Percentiles rank a stretch among this genome's conserved stretches.
phyloP scores from a whole-genome alignment of 2,888 invertebrate genomes.

The Bembecia ichneumoniformis region DNA sequence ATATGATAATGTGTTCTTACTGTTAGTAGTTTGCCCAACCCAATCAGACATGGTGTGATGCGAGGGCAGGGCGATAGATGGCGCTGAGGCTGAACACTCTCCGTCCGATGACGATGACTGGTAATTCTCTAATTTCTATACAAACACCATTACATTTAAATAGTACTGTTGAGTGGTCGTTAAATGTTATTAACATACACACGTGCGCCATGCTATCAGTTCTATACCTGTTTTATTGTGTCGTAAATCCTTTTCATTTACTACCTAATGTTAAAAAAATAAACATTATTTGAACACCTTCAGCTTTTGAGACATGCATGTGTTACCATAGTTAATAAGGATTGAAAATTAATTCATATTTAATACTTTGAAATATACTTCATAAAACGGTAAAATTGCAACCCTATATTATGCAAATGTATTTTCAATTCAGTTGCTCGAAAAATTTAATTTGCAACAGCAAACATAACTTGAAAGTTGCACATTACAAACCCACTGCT shows the following conservation, averaged over 20 bases:
- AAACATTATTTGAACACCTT: too few species aligned
- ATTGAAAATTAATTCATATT: too few species aligned
- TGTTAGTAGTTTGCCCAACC: conserved; percentile 91
- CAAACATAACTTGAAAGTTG: too few species aligned
- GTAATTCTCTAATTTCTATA: conserved; percentile 63
- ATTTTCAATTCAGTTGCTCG: too few species aligned
- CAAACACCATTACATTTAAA: conserved; percentile 17
- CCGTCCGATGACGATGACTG: conserved; percentile 75
- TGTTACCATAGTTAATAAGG: too few species aligned
- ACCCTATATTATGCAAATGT: too few species aligned
- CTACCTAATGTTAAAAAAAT: conserved; percentile 44
- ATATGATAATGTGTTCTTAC: conserved; percentile 50
- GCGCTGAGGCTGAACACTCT: conserved; percentile 76
- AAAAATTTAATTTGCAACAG: too few species aligned
- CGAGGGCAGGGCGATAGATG: conserved; percentile 68
- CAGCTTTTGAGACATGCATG: too few species aligned
- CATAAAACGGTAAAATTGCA: too few species aligned
- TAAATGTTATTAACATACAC: conserved; percentile 5
- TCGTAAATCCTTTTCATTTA: conserved; percentile 36
- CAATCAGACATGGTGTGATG: conserved; percentile 81
- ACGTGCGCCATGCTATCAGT: conserved; percentile 13
- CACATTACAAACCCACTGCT: too few species aligned
- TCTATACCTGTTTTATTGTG: conserved; percentile 39
- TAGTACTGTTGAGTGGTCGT: conserved; percentile 8
- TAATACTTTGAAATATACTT: too few species aligned